These are phyloP conservation scores for Drosophila vallismaia DNA, from an alignment of 2,888 invertebrate species.

Conservation along the genomic window DNA sequence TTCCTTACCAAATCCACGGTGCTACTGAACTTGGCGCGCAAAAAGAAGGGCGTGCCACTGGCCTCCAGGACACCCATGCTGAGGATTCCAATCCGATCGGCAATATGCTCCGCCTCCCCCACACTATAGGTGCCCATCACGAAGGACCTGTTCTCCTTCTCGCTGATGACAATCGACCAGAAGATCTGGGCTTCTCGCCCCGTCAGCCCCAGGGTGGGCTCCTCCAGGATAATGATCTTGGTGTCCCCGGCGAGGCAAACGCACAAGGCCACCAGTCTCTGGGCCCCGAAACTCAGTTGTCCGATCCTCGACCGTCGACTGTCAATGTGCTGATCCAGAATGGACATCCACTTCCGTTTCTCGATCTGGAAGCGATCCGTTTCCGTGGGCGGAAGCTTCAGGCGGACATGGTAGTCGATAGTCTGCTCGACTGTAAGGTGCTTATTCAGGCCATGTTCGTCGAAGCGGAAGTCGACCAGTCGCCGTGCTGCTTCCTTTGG, in stretches of 20 bases:
- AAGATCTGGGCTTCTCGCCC: slow-evolving; percentile 90
- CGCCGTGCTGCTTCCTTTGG: slow-evolving; percentile 85
- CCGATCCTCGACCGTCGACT: slow-evolving; percentile 85
- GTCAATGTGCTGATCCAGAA: slow-evolving; percentile 87
- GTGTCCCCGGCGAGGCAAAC: slow-evolving; percentile 90
- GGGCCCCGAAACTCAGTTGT: slow-evolving; percentile 89
- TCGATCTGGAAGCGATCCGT: slow-evolving; percentile 85
- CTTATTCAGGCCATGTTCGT: slow-evolving; percentile 91
- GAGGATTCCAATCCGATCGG: slow-evolving; percentile 94
- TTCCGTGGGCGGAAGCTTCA: slow-evolving; percentile 85
- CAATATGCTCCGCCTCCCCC: slow-evolving; percentile 94
- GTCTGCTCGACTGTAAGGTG: slow-evolving; percentile 92
- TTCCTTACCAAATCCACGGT: slow-evolving; percentile 88
- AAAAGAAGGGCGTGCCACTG: slow-evolving; percentile 90
- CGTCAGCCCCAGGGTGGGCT: slow-evolving; percentile 84
- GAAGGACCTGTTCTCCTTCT: slow-evolving; percentile 89
- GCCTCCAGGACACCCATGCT: slow-evolving; percentile 90
- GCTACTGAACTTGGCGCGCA: slow-evolving; percentile 91
- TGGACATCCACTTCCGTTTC: slow-evolving; percentile 86
- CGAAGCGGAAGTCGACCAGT: slow-evolving; percentile 90
- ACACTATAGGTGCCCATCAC: slow-evolving; percentile 92
- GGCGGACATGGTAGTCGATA: slow-evolving; percentile 89
- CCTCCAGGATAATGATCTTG: slow-evolving; percentile 82
- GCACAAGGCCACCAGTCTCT: slow-evolving; percentile 89
- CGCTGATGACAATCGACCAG: slow-evolving; percentile 90